phyloP scores from a whole-genome alignment of 2,797 vertebrate genomes.

The Lagorchestes hirsutus region DNA sequence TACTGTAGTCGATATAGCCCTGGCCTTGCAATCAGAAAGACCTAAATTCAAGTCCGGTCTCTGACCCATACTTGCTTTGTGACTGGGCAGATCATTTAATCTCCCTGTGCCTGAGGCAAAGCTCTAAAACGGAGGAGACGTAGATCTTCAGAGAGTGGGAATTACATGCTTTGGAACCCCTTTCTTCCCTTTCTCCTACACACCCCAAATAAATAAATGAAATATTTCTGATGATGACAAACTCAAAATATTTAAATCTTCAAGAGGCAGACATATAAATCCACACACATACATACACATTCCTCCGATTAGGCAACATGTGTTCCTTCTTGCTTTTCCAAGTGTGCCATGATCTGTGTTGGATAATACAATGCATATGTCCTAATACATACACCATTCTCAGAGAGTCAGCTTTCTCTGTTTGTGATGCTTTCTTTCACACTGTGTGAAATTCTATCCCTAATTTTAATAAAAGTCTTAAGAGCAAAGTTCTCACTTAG shows the following conservation, averaged over 20 bases:
- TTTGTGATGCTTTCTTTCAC: not conserved
- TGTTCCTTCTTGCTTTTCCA: not conserved
- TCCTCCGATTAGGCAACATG: not conserved
- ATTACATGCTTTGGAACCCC: not conserved
- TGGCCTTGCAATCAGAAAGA: not conserved
- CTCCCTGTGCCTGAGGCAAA: not conserved
- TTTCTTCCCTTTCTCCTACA: not conserved
- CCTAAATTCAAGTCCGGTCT: not conserved
- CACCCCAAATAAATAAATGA: not conserved
- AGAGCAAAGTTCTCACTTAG: not conserved
- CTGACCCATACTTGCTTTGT: not conserved
- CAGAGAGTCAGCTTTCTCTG: not conserved
- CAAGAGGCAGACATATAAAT: not conserved
- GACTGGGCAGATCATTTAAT: not conserved
- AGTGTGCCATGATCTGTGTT: not conserved
- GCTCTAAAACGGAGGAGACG: not conserved
- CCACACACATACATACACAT: not conserved
- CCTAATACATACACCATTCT: not conserved
- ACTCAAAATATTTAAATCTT: not conserved
- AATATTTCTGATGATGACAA: not conserved
- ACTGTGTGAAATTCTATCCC: not conserved
- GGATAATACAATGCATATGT: not conserved
- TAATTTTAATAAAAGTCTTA: not conserved
- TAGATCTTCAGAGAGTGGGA: not conserved
- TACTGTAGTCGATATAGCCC: not conserved